A percentile compares a stretch with the other conserved stretches of the same genome.
Conservation (phyloP, 2,888 invertebrate species). For the Eudemis profundana region DNA sequence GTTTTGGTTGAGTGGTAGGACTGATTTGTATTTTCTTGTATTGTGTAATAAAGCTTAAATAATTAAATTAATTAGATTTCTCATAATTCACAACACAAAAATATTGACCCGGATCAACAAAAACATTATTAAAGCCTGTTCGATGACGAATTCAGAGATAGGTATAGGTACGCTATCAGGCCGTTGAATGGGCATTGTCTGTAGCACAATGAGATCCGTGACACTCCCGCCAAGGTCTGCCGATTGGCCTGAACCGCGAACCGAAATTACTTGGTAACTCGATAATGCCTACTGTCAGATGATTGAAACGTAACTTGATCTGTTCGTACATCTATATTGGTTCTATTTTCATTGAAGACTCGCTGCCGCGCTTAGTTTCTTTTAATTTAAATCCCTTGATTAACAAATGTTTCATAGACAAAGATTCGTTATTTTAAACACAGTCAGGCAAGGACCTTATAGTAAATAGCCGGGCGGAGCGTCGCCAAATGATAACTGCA, state of each 20-base stretch:
- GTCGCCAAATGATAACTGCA: too few relatives aligned
- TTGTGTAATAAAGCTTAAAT: too few relatives aligned
- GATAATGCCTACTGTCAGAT: conserved; percentile 1
- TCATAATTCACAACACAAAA: neutral
- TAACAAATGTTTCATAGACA: too few relatives aligned
- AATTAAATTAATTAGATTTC: too few relatives aligned
- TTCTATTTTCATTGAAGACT: neutral
- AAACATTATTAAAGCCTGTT: conserved; percentile 1
- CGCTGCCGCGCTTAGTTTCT: too few relatives aligned
- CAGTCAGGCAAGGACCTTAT: too few relatives aligned
- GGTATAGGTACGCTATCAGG: conserved; percentile 12
- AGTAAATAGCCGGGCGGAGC: too few relatives aligned
- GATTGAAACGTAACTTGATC: conserved; percentile 16
- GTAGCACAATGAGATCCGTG: conserved; percentile 6
- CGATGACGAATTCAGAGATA: conserved; percentile 9
- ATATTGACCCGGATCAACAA: neutral
- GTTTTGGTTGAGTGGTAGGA: too few relatives aligned
- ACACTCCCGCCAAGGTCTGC: neutral
- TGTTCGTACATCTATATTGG: neutral
- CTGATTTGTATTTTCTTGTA: too few relatives aligned
- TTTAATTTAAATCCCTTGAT: too few relatives aligned
- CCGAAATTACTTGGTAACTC: conserved; percentile 22
- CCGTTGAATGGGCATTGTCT: conserved; percentile 28
- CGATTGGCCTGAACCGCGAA: conserved; percentile 16
- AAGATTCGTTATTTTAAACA: too few relatives aligned